A percentile compares a stretch with the other conserved stretches of the same genome.
Conservation (phyloP, 2,888 invertebrate species). For the Troides helena region DNA sequence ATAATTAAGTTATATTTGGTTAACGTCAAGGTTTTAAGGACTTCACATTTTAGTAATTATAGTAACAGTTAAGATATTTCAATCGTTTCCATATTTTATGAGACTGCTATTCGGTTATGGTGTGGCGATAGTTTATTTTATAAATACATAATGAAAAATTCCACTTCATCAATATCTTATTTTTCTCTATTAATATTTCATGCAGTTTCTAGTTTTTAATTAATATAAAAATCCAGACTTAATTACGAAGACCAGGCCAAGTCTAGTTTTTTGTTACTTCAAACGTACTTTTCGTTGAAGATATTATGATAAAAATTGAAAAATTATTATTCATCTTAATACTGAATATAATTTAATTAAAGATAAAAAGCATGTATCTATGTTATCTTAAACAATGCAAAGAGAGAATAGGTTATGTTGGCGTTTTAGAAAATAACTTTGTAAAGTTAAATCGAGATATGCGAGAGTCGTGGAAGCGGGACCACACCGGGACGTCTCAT, state of each 20-base stretch:
- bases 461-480: slow-evolving; percentile 54
- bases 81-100: slow-evolving; percentile 13
- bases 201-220: neutral
- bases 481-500: slow-evolving; percentile 72
- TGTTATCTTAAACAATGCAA: neutral
- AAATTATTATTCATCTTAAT: neutral
- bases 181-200: slow-evolving; percentile 5
- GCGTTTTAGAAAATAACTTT: slow-evolving; percentile 42
- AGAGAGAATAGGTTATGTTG: slow-evolving; percentile 32
- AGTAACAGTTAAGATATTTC: slow-evolving; percentile 19
- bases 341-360: too few species aligned
- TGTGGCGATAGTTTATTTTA: slow-evolving; percentile 4
- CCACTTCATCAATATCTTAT: neutral
- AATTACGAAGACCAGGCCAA: neutral
- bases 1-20: slow-evolving; percentile 12
- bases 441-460: slow-evolving; percentile 60
- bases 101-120: neutral
- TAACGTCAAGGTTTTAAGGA: slow-evolving; percentile 22
- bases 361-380: neutral
- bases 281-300: neutral
- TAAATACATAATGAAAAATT: slow-evolving; percentile 2
- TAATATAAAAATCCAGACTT: neutral
- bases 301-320: neutral
- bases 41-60: slow-evolving; percentile 4
- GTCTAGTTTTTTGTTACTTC: neutral